Evolutionary conservation across 35 echinoderm and acorn worm genomes (phyloP), one percentile per base, ranked within the genome.

Genomic region (Nesometra sesokonis): DNA sequence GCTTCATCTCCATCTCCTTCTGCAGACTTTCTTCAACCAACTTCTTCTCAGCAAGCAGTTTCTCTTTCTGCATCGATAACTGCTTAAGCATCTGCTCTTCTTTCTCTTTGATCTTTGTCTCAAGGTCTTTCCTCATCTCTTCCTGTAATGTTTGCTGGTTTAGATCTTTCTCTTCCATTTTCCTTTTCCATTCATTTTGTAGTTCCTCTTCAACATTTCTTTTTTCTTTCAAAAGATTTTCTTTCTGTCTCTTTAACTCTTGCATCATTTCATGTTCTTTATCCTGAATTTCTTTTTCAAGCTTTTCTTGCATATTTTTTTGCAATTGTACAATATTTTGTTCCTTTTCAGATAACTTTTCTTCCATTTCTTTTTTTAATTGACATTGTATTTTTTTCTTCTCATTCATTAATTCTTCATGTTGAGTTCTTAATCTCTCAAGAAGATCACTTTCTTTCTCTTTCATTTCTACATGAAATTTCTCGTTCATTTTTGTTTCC

Each of bases 11-110:
- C 35, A 99, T 37, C 36, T 94, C 96, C 57, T 91, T 87, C 35
- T 99, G 96, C 23, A 99, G 80, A 77, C 88, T 92, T 46, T 94
- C 89, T 82, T 99, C 96, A 32, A 99, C 96, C 36, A 77, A 52
- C 29, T 83, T 84, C 43, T 94, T 94, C 67, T 94, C 92, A 79
- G 37, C 52, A 8, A 89, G 47, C 17, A 97, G 67, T 3, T 86
- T 82, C 35, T 85, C 77, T 46, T 88, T 88, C 85, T 97, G 89
- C 31, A 87, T 80, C 29, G 90, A 85, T 3, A 97, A 86, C 84
- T 97, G 87, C 35, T 88, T 76, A 36, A 97, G 78, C 94, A 97
- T 97, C 88, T 87, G 77, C 13, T 87, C 82, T 77, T 97, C 94
- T 38, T 97, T 97, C 32, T 90, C 76, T 31, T 84, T 84, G 9